Evolutionary conservation across 2,113 vertebrate species (phyloP).

Genomic region (Thermophis baileyi): DNA sequence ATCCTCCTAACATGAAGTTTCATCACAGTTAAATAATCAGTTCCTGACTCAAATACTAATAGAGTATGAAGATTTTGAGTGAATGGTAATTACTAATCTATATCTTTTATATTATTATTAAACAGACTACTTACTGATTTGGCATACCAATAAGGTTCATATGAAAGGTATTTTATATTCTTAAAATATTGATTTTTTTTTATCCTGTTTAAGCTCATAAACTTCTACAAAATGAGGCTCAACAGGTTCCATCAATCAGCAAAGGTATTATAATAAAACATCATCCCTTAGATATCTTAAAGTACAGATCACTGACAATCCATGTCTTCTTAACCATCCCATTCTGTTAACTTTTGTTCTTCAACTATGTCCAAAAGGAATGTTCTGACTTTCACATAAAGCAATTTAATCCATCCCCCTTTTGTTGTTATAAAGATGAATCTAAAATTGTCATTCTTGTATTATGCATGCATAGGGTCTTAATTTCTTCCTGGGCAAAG

Average conservation of each 20-base stretch:
- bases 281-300: background rate
- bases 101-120: background rate
- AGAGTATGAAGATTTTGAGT: background rate
- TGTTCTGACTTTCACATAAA: background rate
- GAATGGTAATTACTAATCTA: background rate
- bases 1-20: background rate
- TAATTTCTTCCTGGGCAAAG: constrained; percentile 60
- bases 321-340: background rate
- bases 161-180: background rate
- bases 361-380: background rate
- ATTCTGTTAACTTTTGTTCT: background rate
- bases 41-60: background rate
- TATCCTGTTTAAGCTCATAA: background rate
- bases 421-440: constrained; percentile 58
- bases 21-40: background rate
- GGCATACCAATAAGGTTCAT: constrained; percentile 1
- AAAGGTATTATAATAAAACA: background rate
- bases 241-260: background rate
- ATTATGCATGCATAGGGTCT: constrained; percentile 63
- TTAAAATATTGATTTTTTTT: background rate
- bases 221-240: background rate
- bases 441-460: constrained; percentile 64
- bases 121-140: background rate
- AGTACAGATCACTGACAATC: background rate
- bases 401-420: constrained; percentile 5